These are phyloP conservation scores for Diploptera punctata DNA, from an alignment of 2,888 invertebrate genomes.

Conservation along the genomic window DNA sequence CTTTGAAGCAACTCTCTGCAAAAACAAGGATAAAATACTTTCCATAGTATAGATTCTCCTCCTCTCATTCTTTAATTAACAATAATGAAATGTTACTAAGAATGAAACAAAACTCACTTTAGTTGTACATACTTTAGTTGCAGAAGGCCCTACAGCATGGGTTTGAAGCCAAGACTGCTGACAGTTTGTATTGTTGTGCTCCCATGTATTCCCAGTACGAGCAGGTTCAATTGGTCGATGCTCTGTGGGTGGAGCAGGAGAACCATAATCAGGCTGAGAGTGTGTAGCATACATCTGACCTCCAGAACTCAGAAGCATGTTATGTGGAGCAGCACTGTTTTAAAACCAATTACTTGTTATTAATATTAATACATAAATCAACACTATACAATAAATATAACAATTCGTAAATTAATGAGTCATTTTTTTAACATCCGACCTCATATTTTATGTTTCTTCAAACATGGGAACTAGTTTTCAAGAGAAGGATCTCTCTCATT, in stretches of 20 bases:
- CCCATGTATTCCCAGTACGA: slow-evolving; percentile 37
- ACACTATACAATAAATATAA: too few species aligned
- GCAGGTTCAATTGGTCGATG: slow-evolving; percentile 47
- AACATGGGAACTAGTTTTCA: too few species aligned
- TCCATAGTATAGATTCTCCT: too few species aligned
- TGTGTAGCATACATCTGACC: slow-evolving; percentile 51
- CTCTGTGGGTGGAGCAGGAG: slow-evolving; percentile 48
- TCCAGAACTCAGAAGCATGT: slow-evolving; percentile 46
- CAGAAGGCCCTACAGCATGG: slow-evolving; percentile 1
- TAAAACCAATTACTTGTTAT: too few species aligned
- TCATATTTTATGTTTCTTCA: too few species aligned
- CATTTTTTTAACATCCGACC: too few species aligned
- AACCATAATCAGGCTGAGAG: slow-evolving; percentile 50
- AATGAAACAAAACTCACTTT: too few species aligned
- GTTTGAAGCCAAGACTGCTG: slow-evolving; percentile 29
- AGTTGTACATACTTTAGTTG: slow-evolving; percentile 23
- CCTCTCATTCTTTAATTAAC: too few species aligned
- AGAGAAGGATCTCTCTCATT: too few species aligned
- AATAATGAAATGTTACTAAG: too few species aligned
- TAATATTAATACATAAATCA: too few species aligned
- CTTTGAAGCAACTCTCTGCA: slow-evolving; percentile 55
- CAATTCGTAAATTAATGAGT: too few species aligned
- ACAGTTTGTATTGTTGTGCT: slow-evolving; percentile 12
- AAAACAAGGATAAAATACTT: background rate
- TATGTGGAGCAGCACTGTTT: slow-evolving; percentile 50